phyloP scores from a whole-genome alignment of 2,888 invertebrate species.

The Andrena minutula region DNA sequence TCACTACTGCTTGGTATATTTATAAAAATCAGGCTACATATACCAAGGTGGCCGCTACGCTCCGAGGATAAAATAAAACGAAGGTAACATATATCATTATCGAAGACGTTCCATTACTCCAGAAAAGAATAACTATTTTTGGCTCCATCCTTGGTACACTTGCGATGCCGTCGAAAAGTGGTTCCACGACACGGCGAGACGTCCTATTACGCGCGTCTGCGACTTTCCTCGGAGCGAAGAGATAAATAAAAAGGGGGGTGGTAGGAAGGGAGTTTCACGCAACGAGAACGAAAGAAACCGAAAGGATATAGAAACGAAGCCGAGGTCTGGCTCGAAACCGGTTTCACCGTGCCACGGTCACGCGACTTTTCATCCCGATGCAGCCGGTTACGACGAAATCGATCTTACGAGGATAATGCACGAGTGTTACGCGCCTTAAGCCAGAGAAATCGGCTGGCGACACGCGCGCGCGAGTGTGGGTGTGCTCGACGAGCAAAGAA shows the following conservation, averaged over 20 bases:
- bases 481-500: background rate
- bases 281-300: conserved; percentile 53
- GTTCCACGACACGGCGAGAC: background rate
- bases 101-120: too few relatives aligned
- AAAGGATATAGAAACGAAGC: conserved; percentile 43
- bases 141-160: too few relatives aligned
- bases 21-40: too few relatives aligned
- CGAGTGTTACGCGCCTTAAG: conserved; percentile 50
- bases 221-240: conserved; percentile 12
- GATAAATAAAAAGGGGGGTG: background rate
- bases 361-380: conserved; percentile 51
- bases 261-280: conserved; percentile 15
- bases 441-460: conserved; percentile 42
- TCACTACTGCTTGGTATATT: too few relatives aligned
- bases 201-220: background rate
- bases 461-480: background rate
- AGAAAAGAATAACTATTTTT: too few relatives aligned
- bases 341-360: conserved; percentile 62
- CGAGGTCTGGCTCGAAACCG: conserved; percentile 48
- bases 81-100: too few relatives aligned
- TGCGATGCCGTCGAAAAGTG: too few relatives aligned
- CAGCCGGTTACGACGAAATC: conserved; percentile 60
- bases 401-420: conserved; percentile 62
- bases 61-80: too few relatives aligned
- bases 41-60: too few relatives aligned